phyloP scores from a whole-genome alignment of 2,797 vertebrate species.

The Mormyrops attenuatus region DNA sequence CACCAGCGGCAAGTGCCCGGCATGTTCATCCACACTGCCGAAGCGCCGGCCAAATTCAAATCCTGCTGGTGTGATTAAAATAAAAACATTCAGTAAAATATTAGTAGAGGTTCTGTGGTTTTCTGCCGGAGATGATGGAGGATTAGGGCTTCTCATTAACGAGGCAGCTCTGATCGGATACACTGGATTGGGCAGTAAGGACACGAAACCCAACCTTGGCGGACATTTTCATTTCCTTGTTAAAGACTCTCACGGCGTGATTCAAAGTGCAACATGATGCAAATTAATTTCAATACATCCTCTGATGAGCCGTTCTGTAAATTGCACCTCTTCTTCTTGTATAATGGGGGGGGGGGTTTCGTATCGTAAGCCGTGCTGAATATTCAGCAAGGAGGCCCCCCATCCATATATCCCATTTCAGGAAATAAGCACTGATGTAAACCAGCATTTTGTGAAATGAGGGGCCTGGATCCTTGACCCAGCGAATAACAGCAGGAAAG shows the following conservation, averaged over 20 bases:
- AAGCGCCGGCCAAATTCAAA: background rate
- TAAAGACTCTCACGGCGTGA: background rate
- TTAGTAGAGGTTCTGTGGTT: background rate
- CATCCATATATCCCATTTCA: background rate
- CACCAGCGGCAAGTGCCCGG: background rate
- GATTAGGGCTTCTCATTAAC: background rate
- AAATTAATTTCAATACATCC: background rate
- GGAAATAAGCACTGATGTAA: background rate
- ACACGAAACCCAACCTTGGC: background rate
- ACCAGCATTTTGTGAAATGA: background rate
- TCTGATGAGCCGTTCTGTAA: background rate
- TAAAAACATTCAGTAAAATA: background rate
- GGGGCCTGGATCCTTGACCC: background rate
- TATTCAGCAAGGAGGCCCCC: background rate
- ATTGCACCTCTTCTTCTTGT: background rate
- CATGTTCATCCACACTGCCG: background rate
- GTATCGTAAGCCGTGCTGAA: background rate
- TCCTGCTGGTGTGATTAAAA: background rate
- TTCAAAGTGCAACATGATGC: background rate
- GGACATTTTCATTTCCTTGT: background rate
- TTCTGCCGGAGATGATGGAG: background rate
- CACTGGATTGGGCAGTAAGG: background rate
- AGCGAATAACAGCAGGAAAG: background rate
- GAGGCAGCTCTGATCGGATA: background rate
- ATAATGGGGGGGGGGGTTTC: background rate